Evolutionary conservation across 2,888 invertebrate species (phyloP).

Genomic region (Ariolimax columbianus): DNA sequence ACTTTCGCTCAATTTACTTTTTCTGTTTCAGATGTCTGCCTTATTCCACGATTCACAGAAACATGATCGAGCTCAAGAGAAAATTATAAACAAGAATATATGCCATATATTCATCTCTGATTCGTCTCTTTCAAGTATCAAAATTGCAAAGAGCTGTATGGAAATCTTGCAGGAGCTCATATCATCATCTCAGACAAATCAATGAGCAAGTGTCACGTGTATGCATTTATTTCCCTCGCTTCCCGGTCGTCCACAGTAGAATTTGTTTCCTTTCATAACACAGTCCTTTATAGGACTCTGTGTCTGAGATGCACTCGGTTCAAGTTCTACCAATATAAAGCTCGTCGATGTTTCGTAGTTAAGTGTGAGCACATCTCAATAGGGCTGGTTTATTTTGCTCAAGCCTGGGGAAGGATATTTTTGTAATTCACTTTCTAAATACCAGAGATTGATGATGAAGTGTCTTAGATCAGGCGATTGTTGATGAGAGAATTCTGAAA

Average conservation of each 20-base stretch:
- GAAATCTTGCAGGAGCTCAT: neutral
- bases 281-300: neutral
- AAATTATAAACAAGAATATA: neutral
- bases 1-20: too few relatives aligned
- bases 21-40: neutral
- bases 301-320: neutral
- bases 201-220: neutral
- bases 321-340: neutral
- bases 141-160: neutral
- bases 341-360: neutral
- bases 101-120: neutral
- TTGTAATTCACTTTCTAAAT: neutral
- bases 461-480: neutral
- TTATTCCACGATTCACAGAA: neutral
- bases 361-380: neutral
- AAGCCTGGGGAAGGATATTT: neutral
- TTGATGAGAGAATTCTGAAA: neutral
- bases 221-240: neutral
- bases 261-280: slow-evolving; percentile 1
- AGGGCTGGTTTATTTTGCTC: slow-evolving; percentile 1
- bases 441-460: neutral
- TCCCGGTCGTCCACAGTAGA: neutral
- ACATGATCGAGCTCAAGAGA: neutral
- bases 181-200: neutral
- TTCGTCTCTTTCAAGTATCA: neutral